A percentile compares a stretch with the other conserved stretches of the same genome.
Conservation (phyloP, 2,113 vertebrate species). For the Indicator maculatus region DNA sequence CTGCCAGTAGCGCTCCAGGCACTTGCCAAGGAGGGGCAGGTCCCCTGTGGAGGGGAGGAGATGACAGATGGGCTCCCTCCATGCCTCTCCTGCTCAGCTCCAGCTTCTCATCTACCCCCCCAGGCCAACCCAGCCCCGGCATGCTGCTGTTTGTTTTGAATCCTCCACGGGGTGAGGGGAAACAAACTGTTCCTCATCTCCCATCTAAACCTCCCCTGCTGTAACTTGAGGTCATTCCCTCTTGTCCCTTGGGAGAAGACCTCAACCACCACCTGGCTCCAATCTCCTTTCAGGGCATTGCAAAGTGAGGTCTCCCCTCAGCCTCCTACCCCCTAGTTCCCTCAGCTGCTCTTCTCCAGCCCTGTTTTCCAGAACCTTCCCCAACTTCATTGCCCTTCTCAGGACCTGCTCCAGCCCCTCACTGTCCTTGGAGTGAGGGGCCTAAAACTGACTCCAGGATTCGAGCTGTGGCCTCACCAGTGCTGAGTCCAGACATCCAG, state of each 20-base stretch:
- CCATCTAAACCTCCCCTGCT: not conserved
- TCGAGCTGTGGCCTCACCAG: not conserved
- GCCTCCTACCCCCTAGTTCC: not conserved
- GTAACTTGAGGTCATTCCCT: not conserved
- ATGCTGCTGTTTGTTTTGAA: not conserved
- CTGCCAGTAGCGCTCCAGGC: conserved; percentile 87
- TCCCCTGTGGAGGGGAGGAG: conserved; percentile 69
- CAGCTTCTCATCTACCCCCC: not conserved
- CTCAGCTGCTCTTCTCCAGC: not conserved
- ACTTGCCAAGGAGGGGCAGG: conserved; percentile 79
- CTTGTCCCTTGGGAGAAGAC: not conserved
- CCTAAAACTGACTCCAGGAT: not conserved
- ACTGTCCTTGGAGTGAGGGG: not conserved
- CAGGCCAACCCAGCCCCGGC: not conserved
- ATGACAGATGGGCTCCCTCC: not conserved
- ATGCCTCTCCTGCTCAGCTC: not conserved
- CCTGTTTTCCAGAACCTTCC: not conserved
- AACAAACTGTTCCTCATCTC: not conserved
- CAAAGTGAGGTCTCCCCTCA: not conserved
- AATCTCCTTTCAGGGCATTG: not conserved
- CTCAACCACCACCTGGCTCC: not conserved
- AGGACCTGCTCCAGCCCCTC: not conserved
- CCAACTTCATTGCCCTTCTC: not conserved
- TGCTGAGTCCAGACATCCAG: not conserved
- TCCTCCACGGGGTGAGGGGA: not conserved